Evolutionary conservation across 2,113 vertebrate species (phyloP), one percentile per base, ranked within the genome.

Genomic region (Rallus limicola): DNA sequence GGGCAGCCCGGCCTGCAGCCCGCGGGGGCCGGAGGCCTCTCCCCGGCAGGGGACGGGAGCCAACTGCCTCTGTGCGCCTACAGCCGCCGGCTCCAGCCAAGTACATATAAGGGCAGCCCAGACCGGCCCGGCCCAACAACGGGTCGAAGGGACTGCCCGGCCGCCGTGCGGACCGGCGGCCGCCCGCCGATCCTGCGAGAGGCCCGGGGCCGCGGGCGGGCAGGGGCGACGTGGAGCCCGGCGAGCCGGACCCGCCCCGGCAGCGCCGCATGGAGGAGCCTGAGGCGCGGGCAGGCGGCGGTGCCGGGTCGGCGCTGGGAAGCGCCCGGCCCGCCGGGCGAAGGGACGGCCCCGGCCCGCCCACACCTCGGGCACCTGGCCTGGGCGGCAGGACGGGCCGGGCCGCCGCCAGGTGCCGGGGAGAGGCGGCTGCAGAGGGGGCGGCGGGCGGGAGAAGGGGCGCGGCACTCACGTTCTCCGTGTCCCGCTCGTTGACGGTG

Each of bases 401-500:
- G 36, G 58, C 81, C 46, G 25, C 81, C 29, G 40, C 50, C 60
- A 31, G 67, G 67, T 67, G 77, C 68, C n/a, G 9, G 28, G 36
- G 38, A 60, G 44, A 38, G 24, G 59, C 67, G 36, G 40, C 44
- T 28, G 20, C 29, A 13, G 36, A 31, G 36, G 25, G 26, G 28
- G 26, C 16, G 34, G 40, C 29, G 19, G 18, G 53, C 26, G 20
- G n/a, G 17, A 34, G 25, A 28, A 31, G 10, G n/a, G 19, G 50
- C n/a, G 36, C 52, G 9, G 67, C 74, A 97, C 98, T 99, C 97
- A 99, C 99, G 44, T 99, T 99, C 97, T 99, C 99, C 48, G 99
- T 97, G 97, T 99, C 99, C 88, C 99, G 98, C 97, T 99, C 99
- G 97, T 99, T 99, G 96, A 99, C 99, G 82, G 99, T 99, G 80